These are phyloP conservation scores for Pantelozetes paolii DNA, from an alignment of 2,888 invertebrate genomes.

Conservation along the genomic window DNA sequence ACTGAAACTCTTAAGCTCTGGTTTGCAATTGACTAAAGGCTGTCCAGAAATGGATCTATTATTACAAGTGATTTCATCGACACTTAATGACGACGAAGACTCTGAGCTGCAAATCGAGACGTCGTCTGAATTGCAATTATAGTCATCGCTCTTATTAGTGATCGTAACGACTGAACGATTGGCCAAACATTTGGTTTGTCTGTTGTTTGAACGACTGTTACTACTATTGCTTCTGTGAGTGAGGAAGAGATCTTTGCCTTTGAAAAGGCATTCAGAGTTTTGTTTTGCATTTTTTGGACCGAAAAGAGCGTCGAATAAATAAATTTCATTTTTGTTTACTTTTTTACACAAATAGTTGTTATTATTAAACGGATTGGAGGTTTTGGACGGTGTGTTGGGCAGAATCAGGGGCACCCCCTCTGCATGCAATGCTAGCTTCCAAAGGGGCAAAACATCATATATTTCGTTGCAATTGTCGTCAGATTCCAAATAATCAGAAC, in stretches of 20 bases:
- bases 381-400: neutral
- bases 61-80: neutral
- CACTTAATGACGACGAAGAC: conserved; percentile 1
- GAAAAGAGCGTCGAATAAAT: neutral
- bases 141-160: neutral
- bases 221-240: conserved; percentile 3
- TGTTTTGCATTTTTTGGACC: neutral
- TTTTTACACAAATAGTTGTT: neutral
- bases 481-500: neutral
- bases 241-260: conserved; percentile 23
- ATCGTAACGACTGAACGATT: neutral
- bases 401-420: conserved; percentile 37
- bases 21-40: neutral
- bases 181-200: too few species aligned
- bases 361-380: conserved; percentile 4
- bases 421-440: conserved; percentile 37
- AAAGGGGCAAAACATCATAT: conserved; percentile 1
- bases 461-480: neutral
- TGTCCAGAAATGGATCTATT: too few species aligned
- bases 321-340: neutral
- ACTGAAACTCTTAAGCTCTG: neutral
- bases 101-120: neutral
- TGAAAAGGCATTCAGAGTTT: conserved; percentile 1
- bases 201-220: too few species aligned
- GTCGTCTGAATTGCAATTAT: neutral